A percentile compares a stretch with the other conserved stretches of the same genome.
Evolutionary conservation across 2,888 invertebrate genomes (phyloP).

Genomic region (Zele albiditarsus): DNA sequence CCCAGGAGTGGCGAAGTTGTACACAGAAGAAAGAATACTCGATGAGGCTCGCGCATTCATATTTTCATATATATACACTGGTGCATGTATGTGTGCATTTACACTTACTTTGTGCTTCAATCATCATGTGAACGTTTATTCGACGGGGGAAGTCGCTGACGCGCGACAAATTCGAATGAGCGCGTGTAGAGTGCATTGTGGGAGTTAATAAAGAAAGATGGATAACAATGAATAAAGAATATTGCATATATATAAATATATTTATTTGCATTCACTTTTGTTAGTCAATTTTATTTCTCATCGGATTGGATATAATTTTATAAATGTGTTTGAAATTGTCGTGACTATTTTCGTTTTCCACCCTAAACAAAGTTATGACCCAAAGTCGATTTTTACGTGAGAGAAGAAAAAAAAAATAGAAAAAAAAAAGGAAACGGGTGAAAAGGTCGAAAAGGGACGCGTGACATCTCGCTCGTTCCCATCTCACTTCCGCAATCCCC

Average conservation of each 20-base stretch:
- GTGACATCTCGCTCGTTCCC: slow-evolving; percentile 36
- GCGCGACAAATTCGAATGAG: slow-evolving; percentile 33
- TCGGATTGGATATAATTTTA: neutral
- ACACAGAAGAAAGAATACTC: neutral
- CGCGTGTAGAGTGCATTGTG: slow-evolving; percentile 7
- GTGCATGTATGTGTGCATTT: neutral
- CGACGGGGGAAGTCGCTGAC: slow-evolving; percentile 26
- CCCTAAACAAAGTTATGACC: slow-evolving; percentile 20
- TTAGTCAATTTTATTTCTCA: neutral
- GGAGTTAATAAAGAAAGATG: neutral
- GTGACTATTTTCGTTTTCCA: neutral
- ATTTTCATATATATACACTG: neutral
- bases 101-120: neutral
- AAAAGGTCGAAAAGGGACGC: slow-evolving; percentile 30
- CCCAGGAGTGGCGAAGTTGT: neutral
- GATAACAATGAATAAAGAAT: neutral
- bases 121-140: slow-evolving; percentile 5
- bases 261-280: neutral
- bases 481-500: slow-evolving; percentile 38
- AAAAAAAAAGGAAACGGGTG: neutral
- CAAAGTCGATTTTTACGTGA: slow-evolving; percentile 28
- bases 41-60: neutral
- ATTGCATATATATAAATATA: neutral
- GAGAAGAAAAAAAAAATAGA: slow-evolving; percentile 36
- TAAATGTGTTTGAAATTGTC: slow-evolving; percentile 6